phyloP scores from a whole-genome alignment of 2,888 invertebrate genomes.

The Nemotelus pantherinus region DNA sequence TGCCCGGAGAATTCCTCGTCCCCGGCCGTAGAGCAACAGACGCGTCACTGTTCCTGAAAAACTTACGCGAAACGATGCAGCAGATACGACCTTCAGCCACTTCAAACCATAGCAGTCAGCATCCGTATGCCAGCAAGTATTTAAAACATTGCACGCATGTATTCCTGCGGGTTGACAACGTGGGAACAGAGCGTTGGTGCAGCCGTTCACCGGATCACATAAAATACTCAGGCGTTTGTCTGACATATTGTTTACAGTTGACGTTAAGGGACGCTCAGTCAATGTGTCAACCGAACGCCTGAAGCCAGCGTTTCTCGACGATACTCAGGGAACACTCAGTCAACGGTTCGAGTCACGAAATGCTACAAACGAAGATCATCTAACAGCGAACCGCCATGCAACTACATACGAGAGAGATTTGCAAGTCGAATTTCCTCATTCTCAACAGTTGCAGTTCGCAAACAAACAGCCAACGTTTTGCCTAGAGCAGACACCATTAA shows the following conservation, averaged over 20 bases:
- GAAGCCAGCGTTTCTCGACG: neutral
- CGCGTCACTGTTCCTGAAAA: slow-evolving; percentile 1
- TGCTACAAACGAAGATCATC: too few species aligned
- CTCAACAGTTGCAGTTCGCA: neutral
- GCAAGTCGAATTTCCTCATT: neutral
- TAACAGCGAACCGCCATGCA: too few species aligned
- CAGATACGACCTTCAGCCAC: neutral
- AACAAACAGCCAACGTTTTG: neutral
- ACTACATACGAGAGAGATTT: neutral
- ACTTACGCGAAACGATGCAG: slow-evolving; percentile 13
- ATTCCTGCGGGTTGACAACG: slow-evolving; percentile 1
- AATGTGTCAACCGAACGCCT: neutral
- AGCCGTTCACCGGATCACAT: neutral
- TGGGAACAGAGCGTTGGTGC: neutral
- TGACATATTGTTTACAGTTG: neutral
- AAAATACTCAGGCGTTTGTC: neutral
- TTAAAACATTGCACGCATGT: slow-evolving; percentile 18
- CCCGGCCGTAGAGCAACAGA: neutral
- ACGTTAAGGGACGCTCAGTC: neutral
- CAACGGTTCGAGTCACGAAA: neutral
- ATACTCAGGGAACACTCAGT: neutral
- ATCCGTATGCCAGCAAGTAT: neutral
- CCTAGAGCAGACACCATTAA: neutral
- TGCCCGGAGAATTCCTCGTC: slow-evolving; percentile 15
- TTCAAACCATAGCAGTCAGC: neutral